Percentiles rank a stretch among this genome's conserved stretches.
Evolutionary conservation across 2,888 invertebrate genomes (phyloP).

Genomic region (Harpalus rufipes): DNA sequence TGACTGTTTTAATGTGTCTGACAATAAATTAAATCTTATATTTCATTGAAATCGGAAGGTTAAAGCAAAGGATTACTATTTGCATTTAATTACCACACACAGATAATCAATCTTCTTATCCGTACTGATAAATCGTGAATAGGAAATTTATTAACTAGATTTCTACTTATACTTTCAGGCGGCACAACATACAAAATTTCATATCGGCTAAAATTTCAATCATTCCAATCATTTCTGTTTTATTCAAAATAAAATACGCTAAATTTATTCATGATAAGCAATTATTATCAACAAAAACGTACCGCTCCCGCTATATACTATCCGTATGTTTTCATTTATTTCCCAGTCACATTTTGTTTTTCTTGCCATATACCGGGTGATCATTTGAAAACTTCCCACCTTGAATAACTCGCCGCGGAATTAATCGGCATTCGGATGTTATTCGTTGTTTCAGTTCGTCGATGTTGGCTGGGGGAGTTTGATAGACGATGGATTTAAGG

Average conservation of each 20-base stretch:
- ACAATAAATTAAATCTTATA: slow-evolving; percentile 51
- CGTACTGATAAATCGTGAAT: slow-evolving; percentile 5
- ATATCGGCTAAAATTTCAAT: neutral
- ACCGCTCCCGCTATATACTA: neutral
- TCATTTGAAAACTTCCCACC: too few species aligned
- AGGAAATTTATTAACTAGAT: slow-evolving; percentile 6
- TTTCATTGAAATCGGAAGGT: slow-evolving; percentile 46
- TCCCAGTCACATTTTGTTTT: too few species aligned
- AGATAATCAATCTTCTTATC: slow-evolving; percentile 3
- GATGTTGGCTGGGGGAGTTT: too few species aligned
- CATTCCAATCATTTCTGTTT: neutral
- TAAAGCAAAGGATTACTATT: slow-evolving; percentile 5
- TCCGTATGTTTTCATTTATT: too few species aligned
- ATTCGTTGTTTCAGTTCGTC: too few species aligned
- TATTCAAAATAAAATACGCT: neutral
- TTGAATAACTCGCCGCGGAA: too few species aligned
- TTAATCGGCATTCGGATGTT: too few species aligned
- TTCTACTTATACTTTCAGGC: slow-evolving; percentile 2
- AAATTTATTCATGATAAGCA: neutral
- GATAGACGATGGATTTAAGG: too few species aligned
- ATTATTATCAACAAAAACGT: neutral
- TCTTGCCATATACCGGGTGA: too few species aligned
- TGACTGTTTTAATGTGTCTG: slow-evolving; percentile 46
- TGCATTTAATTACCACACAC: neutral
- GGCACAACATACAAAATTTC: neutral